Base-by-base conservation (phyloP, 2,797 vertebrate genomes). In the Epinephelus coioides region DNA sequence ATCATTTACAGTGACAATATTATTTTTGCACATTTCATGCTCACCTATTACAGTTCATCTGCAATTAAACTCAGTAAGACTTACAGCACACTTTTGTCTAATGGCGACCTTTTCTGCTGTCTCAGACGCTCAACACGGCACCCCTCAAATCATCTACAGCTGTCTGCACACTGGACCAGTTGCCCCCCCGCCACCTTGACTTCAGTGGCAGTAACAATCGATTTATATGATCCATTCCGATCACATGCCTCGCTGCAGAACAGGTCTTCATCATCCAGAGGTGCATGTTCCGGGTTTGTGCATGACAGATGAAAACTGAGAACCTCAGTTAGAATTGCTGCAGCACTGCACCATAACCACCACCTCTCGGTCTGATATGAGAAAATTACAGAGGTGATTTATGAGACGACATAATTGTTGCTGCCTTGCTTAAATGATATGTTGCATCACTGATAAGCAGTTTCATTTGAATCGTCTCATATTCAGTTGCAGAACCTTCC, bases 181-280 rank as follows among this genome's bases (percentile, higher is more conserved):
- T 68, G 40, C 81, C 51, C 64, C 40, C 72, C 69, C 56, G 56
- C 67, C 47, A 69, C 66, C 56, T 62, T 73, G 72, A 86, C 34
- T 34, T 34, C 8, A 34, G 34, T 34, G 34, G 34, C 34, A 34
- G 7, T 34, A 34, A 34, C 74, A 84, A 89, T 90, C 85, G 75
- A 92, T 92, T 91, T 84, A 87, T 90, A 88, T 84, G 85, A 91
- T 89, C 82, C 82, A 90, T 88, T 73, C 75, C 66, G 81, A 77
- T 76, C 70, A 61, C 84, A 84, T 74, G 84, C 78, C 74, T 82
- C 27, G 11, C 83, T 81, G 84, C 79, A 79, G 82, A 90, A 72
- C 83, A 61, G 30, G 89, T 78, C 85, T 86, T 88, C 81, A 90
- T 92, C 88, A 91, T 82, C 67, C 57, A 69, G 73, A 76, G 86